Evolutionary conservation across 2,888 invertebrate genomes (phyloP).

Genomic region (Electrophaes corylata): DNA sequence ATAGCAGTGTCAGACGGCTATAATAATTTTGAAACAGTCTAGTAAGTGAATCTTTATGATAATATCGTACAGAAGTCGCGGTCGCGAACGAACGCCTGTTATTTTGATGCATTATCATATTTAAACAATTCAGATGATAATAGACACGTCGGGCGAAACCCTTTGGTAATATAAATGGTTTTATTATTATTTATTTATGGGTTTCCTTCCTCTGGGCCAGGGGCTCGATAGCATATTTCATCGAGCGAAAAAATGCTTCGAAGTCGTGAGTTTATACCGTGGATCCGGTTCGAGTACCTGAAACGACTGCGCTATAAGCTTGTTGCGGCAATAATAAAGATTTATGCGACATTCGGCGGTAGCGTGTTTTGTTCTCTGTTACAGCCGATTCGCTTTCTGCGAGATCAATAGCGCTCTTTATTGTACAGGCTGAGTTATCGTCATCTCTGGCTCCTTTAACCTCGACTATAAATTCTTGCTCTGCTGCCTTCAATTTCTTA

Average conservation of each 20-base stretch:
- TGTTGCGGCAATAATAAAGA: conserved; percentile 84
- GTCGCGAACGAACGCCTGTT: conserved; percentile 76
- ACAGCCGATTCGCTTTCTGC: conserved; percentile 81
- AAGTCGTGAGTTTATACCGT: conserved; percentile 80
- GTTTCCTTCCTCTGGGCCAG: conserved; percentile 79
- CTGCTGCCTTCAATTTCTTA: conserved; percentile 68
- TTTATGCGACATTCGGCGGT: conserved; percentile 83
- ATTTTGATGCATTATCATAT: conserved; percentile 85
- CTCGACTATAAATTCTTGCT: conserved; percentile 68
- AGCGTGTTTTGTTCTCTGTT: conserved; percentile 83
- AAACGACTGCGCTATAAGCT: conserved; percentile 79
- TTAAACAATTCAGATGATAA: conserved; percentile 84
- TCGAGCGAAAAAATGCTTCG: conserved; percentile 80
- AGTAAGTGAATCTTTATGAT: conserved; percentile 84
- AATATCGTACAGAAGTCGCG: conserved; percentile 82
- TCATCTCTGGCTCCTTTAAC: conserved; percentile 69
- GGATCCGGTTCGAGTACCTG: conserved; percentile 81
- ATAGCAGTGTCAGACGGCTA: conserved; percentile 76
- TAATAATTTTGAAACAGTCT: conserved; percentile 82
- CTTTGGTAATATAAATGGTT: conserved; percentile 84
- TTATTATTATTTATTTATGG: conserved; percentile 85
- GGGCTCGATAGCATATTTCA: conserved; percentile 82
- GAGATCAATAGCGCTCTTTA: conserved; percentile 82
- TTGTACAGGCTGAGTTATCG: conserved; percentile 77
- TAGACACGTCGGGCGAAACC: conserved; percentile 83